Percentiles rank a stretch among this genome's conserved stretches.
Conservation (phyloP, 2,113 vertebrate genomes). For the Triplophysa dalaica region DNA sequence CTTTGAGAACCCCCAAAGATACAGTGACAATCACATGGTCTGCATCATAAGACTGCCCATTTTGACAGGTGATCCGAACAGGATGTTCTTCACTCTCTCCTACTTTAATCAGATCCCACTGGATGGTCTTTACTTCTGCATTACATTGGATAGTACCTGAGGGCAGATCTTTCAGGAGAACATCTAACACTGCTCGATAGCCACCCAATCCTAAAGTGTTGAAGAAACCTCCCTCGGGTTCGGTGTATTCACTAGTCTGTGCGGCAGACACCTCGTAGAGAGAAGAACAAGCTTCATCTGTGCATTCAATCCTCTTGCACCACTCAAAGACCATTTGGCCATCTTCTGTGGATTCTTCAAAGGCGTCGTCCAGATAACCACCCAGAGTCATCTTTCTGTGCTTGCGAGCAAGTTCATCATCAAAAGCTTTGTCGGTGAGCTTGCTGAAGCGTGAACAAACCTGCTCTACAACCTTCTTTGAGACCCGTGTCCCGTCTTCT, state of each 20-base stretch:
- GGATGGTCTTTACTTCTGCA: conserved; percentile 50
- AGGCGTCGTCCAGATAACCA: conserved; percentile 59
- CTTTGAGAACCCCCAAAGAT: conserved; percentile 59
- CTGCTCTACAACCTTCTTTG: conserved; percentile 41
- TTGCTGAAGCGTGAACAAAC: conserved; percentile 55
- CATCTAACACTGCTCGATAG: conserved; percentile 59
- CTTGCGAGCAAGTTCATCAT: conserved; percentile 40
- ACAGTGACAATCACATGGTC: conserved; percentile 61
- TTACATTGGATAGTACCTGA: conserved; percentile 42
- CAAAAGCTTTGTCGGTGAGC: conserved; percentile 52
- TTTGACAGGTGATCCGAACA: conserved; percentile 55
- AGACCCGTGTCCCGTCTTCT: conserved; percentile 53
- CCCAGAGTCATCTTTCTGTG: conserved; percentile 52
- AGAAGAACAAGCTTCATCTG: conserved; percentile 63
- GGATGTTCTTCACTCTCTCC: conserved; percentile 5
- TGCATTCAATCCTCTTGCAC: conserved; percentile 64
- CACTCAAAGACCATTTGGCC: conserved; percentile 59
- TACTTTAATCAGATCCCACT: conserved; percentile 40
- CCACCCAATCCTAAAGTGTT: conserved; percentile 61
- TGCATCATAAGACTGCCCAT: conserved; percentile 53
- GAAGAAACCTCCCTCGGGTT: conserved; percentile 59
- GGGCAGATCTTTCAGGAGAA: conserved; percentile 54
- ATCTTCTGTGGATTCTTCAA: conserved; percentile 25
- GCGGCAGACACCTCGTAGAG: conserved; percentile 63
- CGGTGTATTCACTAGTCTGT: conserved; percentile 55